phyloP scores from a whole-genome alignment of 2,113 vertebrate genomes.

The Platichthys flesus region DNA sequence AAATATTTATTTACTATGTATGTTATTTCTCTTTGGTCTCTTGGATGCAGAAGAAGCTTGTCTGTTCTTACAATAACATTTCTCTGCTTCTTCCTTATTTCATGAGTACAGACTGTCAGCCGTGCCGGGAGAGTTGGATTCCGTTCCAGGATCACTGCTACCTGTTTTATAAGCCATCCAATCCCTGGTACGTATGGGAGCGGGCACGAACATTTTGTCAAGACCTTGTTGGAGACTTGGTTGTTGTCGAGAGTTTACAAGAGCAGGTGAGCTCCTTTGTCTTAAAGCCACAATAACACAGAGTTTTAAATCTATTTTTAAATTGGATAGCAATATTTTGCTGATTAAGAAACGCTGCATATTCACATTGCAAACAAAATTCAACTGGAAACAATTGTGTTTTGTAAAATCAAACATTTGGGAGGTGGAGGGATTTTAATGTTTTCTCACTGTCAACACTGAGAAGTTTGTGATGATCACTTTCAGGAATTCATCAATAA shows the following conservation, averaged over 20 bases:
- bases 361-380: neutral
- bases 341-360: too few species aligned
- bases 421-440: too few species aligned
- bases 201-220: accelerated
- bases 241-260: conserved; percentile 3
- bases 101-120: conserved; percentile 41
- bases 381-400: too few species aligned
- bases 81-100: neutral
- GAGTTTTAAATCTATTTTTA: neutral
- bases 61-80: neutral
- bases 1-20: neutral
- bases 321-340: neutral
- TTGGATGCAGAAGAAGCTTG: too few species aligned
- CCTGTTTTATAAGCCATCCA: accelerated
- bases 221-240: accelerated
- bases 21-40: too few species aligned
- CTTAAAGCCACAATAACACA: neutral
- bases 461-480: neutral
- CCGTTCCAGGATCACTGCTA: conserved; percentile 52
- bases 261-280: conserved; percentile 51
- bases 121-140: conserved; percentile 24
- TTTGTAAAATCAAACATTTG: too few species aligned
- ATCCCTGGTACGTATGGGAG: accelerated
- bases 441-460: neutral
- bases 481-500: conserved; percentile 58